Percentiles rank a stretch among this genome's conserved stretches.
Conservation (phyloP, 2,888 invertebrate species). For the Machimus rusticus region DNA sequence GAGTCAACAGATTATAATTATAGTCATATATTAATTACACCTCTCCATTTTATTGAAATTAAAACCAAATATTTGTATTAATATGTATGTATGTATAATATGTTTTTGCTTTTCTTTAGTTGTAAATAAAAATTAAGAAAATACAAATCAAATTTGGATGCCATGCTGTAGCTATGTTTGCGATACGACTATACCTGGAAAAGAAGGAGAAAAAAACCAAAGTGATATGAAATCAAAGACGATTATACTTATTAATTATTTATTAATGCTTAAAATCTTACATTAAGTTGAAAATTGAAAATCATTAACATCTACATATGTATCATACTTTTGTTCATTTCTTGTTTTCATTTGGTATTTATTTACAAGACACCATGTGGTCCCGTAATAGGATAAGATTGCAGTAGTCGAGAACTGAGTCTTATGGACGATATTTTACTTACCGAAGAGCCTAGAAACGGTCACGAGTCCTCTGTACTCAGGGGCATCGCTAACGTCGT, state of each 20-base stretch:
- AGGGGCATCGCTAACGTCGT: background rate
- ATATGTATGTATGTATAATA: too few species aligned
- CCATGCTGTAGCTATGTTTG: too few species aligned
- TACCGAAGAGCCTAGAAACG: background rate
- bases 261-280: conserved; percentile 21
- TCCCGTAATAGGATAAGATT: conserved; percentile 48
- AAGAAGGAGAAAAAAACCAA: background rate
- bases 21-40: too few species aligned
- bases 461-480: background rate
- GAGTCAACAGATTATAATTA: too few species aligned
- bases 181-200: too few species aligned
- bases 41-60: too few species aligned
- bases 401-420: conserved; percentile 25
- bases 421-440: conserved; percentile 35
- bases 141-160: too few species aligned
- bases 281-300: conserved; percentile 25
- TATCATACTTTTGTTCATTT: background rate
- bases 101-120: too few species aligned
- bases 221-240: background rate
- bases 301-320: conserved; percentile 26
- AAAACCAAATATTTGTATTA: too few species aligned
- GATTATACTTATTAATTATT: background rate
- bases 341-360: background rate
- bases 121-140: too few species aligned
- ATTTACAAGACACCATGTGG: conserved; percentile 51